phyloP scores from a whole-genome alignment of 2,113 vertebrate species.

The Sander lucioperca region DNA sequence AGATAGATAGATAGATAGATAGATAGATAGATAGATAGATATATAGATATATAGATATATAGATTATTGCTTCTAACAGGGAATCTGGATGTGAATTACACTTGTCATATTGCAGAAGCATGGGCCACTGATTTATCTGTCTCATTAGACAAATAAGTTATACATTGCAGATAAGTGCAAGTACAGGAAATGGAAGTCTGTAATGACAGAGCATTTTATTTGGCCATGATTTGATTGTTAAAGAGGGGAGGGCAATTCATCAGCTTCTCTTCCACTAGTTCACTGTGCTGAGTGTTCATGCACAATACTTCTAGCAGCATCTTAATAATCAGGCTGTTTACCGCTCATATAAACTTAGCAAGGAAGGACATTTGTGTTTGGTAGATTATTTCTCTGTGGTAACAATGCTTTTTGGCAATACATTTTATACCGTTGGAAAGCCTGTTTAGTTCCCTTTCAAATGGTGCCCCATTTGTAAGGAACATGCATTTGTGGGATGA shows the following conservation, averaged over 20 bases:
- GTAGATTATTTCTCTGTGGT: no score
- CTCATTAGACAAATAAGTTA: slow-evolving; percentile 10
- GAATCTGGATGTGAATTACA: background rate
- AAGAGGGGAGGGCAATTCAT: slow-evolving; percentile 19
- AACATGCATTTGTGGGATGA: no score
- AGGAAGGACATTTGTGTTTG: no score
- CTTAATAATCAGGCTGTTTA: slow-evolving; percentile 31
- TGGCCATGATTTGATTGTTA: slow-evolving; percentile 32
- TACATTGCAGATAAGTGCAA: slow-evolving; percentile 24
- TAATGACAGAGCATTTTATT: slow-evolving; percentile 42
- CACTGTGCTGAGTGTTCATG: background rate
- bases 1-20: slow-evolving; percentile 43
- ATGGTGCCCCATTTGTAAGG: no score
- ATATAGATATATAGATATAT: slow-evolving; percentile 11
- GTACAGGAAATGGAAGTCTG: slow-evolving; percentile 22
- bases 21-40: slow-evolving; percentile 35
- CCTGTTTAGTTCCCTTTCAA: no score
- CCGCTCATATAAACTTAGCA: background rate
- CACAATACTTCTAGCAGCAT: slow-evolving; percentile 13
- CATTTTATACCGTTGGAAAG: no score
- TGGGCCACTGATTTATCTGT: background rate
- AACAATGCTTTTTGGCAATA: no score
- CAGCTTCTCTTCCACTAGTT: slow-evolving; percentile 19
- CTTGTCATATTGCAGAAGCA: background rate
- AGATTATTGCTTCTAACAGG: background rate